Evolutionary conservation across 2,888 invertebrate genomes (phyloP), one percentile per base, ranked within the genome.

Genomic region (Platyscelio sp.): DNA sequence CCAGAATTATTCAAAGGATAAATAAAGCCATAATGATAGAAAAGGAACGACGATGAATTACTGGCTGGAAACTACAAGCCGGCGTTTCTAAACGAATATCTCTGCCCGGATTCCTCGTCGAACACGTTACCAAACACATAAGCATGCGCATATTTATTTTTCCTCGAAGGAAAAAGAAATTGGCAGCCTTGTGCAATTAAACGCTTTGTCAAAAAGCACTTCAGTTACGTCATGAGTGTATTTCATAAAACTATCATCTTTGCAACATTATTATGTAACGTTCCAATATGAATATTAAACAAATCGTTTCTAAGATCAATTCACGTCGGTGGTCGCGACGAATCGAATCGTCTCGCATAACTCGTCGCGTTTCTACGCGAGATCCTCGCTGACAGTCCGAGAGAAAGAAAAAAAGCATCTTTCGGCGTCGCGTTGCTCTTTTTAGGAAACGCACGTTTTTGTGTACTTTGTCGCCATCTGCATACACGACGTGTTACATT

Each of bases 381-480:
- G 26, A 63, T 26, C 61, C 58, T 1, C 18, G 20, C n/a, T n/a
- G n/a, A 5, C 18, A 2, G 29, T 24, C 11, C 7, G 26, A 9
- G 49, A 18, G 24, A 33, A 22, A 46, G 11, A 63, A 7, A 26
- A 40, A 65, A 65, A 65, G 15, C 11, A n/a, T 24, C 9, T n/a
- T 40, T 61, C n/a, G 26, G 18, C 43, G 18, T 24, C 22, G 38
- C 22, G 38, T 15, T 38, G 1, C 40, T 60, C 67, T 26, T 65
- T 79, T 79, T 72, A 56, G 46, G 49, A 72, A 74, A 61, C 68
- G 26, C 26, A 22, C 70, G 78, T 76, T 84, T 83, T 70, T 76
- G 78, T 86, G 88, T 85, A 72, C 87, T 87, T 89, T 91, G 89
- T 89, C 89, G 92, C 92, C 92, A 92, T 90, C 92, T 92, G 87